Conservation (phyloP, 37 sponge, comb jelly and placozoan species). For the Hormiphora californensis region DNA sequence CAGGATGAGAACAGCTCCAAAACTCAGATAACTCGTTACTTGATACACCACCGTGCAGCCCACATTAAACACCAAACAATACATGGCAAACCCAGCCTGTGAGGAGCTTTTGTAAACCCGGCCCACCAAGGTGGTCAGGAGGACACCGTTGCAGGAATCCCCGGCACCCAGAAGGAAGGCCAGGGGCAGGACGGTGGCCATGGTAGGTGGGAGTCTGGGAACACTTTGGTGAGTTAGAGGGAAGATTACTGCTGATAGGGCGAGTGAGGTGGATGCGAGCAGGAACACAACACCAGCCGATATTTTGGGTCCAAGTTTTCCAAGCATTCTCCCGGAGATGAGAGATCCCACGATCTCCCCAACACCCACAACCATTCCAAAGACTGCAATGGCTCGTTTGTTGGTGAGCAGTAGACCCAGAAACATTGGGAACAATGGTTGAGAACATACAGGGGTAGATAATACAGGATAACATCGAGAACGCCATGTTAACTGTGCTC, state of each 20-base stretch:
- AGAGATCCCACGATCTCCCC: slow-evolving; percentile 35
- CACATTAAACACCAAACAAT: slow-evolving; percentile 11
- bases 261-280: background rate
- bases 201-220: background rate
- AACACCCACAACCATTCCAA: background rate
- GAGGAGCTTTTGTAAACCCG: background rate
- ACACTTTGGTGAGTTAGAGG: background rate
- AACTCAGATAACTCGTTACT: background rate
- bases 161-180: background rate
- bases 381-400: background rate
- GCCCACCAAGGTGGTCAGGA: slow-evolving; percentile 3
- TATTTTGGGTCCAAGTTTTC: background rate
- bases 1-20: background rate
- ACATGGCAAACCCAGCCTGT: slow-evolving; percentile 35
- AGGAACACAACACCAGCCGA: background rate
- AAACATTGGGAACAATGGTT: slow-evolving; percentile 36
- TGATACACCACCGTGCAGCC: background rate
- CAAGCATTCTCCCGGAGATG: background rate
- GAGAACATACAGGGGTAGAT: slow-evolving; percentile 1
- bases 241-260: background rate
- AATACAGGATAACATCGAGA: slow-evolving; percentile 1
- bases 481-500: background rate
- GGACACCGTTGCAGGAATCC: background rate
- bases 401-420: background rate
- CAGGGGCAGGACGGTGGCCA: slow-evolving; percentile 2